Evolutionary conservation across 2,797 vertebrate genomes (phyloP).

Genomic region (Lepus townsendii): DNA sequence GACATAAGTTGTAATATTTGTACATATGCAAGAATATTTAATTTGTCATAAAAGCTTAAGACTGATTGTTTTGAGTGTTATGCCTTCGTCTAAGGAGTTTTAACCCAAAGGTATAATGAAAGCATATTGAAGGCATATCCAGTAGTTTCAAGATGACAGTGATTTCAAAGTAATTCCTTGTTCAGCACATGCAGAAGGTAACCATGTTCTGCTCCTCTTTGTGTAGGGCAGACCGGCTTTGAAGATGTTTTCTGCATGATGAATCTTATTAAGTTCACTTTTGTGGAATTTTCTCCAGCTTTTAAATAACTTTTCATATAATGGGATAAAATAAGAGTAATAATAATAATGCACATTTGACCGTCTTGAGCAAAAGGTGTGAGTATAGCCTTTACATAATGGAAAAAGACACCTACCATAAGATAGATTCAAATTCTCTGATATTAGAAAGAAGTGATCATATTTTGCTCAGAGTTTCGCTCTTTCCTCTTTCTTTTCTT

Average conservation of each 20-base stretch:
- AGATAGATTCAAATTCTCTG: not conserved
- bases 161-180: conserved; percentile 57
- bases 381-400: not conserved
- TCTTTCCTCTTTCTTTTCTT: not conserved
- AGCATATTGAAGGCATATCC: not conserved
- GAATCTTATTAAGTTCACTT: conserved; percentile 35
- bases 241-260: conserved; percentile 57
- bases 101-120: conserved; percentile 19
- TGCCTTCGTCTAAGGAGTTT: not conserved
- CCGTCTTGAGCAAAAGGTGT: not conserved
- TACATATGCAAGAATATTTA: not conserved
- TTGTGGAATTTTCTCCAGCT: conserved; percentile 49
- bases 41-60: conserved; percentile 20
- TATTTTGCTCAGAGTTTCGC: not conserved
- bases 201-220: conserved; percentile 13
- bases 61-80: not conserved
- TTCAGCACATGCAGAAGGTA: not conserved
- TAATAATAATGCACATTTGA: conserved; percentile 51
- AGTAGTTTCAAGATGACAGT: not conserved
- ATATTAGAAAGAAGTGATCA: not conserved
- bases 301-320: conserved; percentile 65
- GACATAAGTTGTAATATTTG: conserved; percentile 18
- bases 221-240: not conserved
- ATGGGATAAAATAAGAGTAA: conserved; percentile 42
- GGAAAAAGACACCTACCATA: not conserved